Evolutionary conservation across 2,888 invertebrate genomes (phyloP).

Genomic region (Plemyria rubiginata): DNA sequence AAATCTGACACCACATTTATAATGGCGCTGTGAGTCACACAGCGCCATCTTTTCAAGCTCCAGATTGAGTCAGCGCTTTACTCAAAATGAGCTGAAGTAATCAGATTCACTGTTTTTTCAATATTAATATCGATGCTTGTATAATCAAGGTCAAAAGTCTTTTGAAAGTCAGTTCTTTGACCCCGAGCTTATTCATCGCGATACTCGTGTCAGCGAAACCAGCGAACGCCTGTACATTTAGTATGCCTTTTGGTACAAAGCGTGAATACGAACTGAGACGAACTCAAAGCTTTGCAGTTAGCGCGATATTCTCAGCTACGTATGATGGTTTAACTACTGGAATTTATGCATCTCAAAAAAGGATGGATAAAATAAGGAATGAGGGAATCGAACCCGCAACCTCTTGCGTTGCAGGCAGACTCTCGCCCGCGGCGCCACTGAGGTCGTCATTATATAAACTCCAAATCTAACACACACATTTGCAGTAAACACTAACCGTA

Average conservation of each 20-base stretch:
- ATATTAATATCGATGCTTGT: background rate
- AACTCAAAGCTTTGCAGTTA: constrained; percentile 33
- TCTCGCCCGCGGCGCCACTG: no score
- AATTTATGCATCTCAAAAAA: constrained; percentile 9
- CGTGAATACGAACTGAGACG: constrained; percentile 17
- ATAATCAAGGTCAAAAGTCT: background rate
- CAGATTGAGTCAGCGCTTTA: no score
- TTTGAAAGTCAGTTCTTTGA: background rate
- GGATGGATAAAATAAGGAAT: no score
- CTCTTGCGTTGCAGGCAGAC: no score
- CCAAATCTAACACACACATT: no score
- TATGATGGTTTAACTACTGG: constrained; percentile 23
- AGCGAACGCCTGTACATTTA: constrained; percentile 14
- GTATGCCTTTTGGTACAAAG: constrained; percentile 33
- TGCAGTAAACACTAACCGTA: background rate
- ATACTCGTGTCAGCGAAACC: constrained; percentile 18
- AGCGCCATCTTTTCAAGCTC: no score
- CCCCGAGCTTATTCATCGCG: constrained; percentile 20
- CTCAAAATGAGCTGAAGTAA: no score
- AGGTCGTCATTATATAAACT: no score
- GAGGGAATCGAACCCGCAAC: no score
- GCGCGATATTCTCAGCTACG: constrained; percentile 18
- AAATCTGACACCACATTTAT: no score
- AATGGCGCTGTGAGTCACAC: no score
- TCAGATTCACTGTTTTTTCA: no score